Evolutionary conservation across 2,888 invertebrate genomes (phyloP).

Genomic region (Serripes groenlandicus): DNA sequence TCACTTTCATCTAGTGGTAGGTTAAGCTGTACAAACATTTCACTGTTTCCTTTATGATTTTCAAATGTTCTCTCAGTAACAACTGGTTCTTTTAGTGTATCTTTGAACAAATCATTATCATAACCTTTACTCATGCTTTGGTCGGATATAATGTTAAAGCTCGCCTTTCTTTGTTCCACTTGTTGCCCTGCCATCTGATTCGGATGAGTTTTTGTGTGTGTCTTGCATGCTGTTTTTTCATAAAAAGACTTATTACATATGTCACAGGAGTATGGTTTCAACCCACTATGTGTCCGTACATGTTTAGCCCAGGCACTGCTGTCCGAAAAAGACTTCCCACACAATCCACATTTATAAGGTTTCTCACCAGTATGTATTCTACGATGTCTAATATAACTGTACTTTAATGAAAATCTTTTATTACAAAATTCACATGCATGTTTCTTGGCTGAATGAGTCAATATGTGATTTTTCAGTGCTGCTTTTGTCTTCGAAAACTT

Average conservation of each 20-base stretch:
- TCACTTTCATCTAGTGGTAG: slow-evolving; percentile 46
- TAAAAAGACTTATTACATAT: slow-evolving; percentile 60
- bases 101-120: not conserved
- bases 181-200: not conserved
- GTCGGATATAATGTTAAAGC: slow-evolving; percentile 34
- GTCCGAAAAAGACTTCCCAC: slow-evolving; percentile 63
- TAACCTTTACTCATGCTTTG: not conserved
- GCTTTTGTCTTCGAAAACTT: slow-evolving; percentile 63
- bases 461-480: slow-evolving; percentile 61
- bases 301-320: slow-evolving; percentile 67
- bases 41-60: not conserved
- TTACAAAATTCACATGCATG: slow-evolving; percentile 65
- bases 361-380: slow-evolving; percentile 67
- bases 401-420: slow-evolving; percentile 63
- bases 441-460: slow-evolving; percentile 63
- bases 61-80: not conserved
- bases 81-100: not conserved
- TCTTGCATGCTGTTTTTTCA: slow-evolving; percentile 58
- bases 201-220: slow-evolving; percentile 53
- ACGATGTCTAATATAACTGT: slow-evolving; percentile 62
- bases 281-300: slow-evolving; percentile 56
- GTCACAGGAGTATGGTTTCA: slow-evolving; percentile 63
- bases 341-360: slow-evolving; percentile 63
- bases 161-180: slow-evolving; percentile 26
- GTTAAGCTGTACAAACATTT: slow-evolving; percentile 8